A percentile compares a stretch with the other conserved stretches of the same genome.
Conservation (phyloP, 2,888 invertebrate genomes). For the Branchellion lobata region DNA sequence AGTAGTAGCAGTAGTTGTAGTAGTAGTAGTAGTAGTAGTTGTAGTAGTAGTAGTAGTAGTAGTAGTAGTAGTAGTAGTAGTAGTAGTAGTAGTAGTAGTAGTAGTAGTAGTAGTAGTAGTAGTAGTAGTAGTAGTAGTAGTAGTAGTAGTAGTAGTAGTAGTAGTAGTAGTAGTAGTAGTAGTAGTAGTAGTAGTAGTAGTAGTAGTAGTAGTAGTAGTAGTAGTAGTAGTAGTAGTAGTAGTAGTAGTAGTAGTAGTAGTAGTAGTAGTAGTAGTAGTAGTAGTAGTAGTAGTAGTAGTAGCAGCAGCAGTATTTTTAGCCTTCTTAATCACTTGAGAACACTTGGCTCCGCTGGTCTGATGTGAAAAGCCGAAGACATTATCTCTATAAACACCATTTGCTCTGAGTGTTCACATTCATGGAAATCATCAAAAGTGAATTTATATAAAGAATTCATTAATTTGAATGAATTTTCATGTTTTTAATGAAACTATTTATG, state of each 20-base stretch:
- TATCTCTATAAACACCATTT: too few species aligned
- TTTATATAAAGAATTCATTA: too few species aligned
- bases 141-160: conserved; percentile 7
- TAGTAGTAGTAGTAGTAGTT: not conserved
- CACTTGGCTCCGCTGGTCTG: too few species aligned
- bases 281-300: conserved; percentile 7
- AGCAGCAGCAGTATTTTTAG: not conserved
- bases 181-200: not conserved
- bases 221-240: not conserved
- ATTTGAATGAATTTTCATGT: too few species aligned
- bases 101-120: conserved; percentile 7
- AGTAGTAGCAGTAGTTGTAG: not conserved
- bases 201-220: not conserved
- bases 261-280: conserved; percentile 7
- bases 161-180: conserved; percentile 3
- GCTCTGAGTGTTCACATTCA: too few species aligned
- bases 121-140: conserved; percentile 3
- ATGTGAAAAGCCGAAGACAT: too few species aligned
- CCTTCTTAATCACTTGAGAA: too few species aligned
- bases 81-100: conserved; percentile 7
- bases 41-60: conserved; percentile 7
- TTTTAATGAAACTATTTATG: too few species aligned
- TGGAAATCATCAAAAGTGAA: too few species aligned
- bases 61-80: too few species aligned
- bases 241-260: not conserved